Base-by-base conservation (phyloP, 2,113 vertebrate genomes). In the Pseudorasbora parva region DNA sequence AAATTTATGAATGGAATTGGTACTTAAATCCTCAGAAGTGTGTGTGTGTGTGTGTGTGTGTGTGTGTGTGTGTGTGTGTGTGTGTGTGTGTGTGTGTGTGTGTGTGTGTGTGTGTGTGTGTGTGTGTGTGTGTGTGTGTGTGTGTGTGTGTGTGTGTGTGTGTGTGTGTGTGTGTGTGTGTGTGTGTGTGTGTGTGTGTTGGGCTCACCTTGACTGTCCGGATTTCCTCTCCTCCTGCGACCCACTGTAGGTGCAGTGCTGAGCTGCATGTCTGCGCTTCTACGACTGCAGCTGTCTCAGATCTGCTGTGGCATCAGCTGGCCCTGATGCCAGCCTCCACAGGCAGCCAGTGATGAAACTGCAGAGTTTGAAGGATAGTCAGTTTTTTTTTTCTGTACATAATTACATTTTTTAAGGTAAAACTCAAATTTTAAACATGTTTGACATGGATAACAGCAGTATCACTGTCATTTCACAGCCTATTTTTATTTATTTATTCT, bases 121-220 rank as follows among this genome's bases (percentile, higher is more conserved):
- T 19, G 23, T 27, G 23, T 9, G 4, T 74, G 47, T 19, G 23
- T 27, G 23, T 9, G 4, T 74, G 47, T 19, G 23, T 27, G 23
- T 9, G 4, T 74, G 47, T 19, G 23, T 27, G 23, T 9, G 4
- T 74, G 47, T 19, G 23, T 27, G 23, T 9, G 4, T 74, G 47
- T 19, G 23, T 27, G 23, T 9, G 4, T 74, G n/a, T n/a, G n/a
- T n/a, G n/a, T n/a, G n/a, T 10, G 5, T 74, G 17, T 59, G 3
- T 60, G 27, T 62, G 14, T 30, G 37, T n/a, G 33, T 49, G 41
- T 79, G 9, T 66, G 25, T 75, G 30, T 56, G 1, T 57, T 78
- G 7, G 14, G 91, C 92, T 93, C 87, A 94, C 93, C 91, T n/a
- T 88, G 83, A 88, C 88, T 91, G 78, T 84, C 78, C 76, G 85